phyloP scores from a whole-genome alignment of 2,797 vertebrate species.

The Amblyraja radiata region DNA sequence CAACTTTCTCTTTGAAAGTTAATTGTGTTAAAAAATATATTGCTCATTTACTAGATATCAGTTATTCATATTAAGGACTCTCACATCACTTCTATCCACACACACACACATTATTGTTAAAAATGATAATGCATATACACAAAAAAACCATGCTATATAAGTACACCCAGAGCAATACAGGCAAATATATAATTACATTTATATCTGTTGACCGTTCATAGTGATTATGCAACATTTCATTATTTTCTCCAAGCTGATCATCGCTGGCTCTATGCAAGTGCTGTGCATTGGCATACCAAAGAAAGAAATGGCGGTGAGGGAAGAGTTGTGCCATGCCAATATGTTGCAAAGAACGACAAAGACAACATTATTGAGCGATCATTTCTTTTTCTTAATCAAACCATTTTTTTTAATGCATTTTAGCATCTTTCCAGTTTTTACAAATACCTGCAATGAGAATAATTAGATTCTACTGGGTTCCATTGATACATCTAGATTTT shows the following conservation, averaged over 20 bases:
- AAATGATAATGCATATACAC: neutral
- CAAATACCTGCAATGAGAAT: neutral
- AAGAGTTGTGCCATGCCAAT: neutral
- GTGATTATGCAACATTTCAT: slow-evolving; percentile 32
- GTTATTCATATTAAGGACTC: neutral
- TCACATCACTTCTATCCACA: neutral
- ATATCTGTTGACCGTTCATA: slow-evolving; percentile 24
- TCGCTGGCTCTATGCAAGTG: neutral
- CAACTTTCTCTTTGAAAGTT: neutral
- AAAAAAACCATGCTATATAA: neutral
- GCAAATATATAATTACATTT: slow-evolving; percentile 30
- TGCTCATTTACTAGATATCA: neutral
- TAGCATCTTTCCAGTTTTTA: neutral
- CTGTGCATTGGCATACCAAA: slow-evolving; percentile 5
- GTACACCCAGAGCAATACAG: neutral
- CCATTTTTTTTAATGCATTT: neutral
- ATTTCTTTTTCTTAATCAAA: slow-evolving; percentile 2
- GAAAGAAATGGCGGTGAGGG: neutral
- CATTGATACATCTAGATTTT: neutral
- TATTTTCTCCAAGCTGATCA: slow-evolving; percentile 24
- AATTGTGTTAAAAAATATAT: neutral
- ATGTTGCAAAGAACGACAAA: neutral
- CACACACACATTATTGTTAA: neutral
- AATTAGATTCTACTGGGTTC: neutral
- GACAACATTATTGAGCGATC: neutral